phyloP scores from a whole-genome alignment of 1,140 invertebrate genomes.

The Chionoecetes opilio region DNA sequence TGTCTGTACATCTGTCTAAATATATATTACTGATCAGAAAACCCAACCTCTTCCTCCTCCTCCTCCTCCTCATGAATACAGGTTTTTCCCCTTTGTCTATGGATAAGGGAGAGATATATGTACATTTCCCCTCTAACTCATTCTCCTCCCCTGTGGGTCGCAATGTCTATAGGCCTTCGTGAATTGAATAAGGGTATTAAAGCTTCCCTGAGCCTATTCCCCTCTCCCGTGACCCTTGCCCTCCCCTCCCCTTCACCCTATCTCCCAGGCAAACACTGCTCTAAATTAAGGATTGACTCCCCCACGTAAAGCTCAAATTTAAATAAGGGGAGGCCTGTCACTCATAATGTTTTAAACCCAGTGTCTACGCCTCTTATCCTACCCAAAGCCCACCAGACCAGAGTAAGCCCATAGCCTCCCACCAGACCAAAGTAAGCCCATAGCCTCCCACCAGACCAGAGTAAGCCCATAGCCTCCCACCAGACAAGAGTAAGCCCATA shows the following conservation, averaged over 20 bases:
- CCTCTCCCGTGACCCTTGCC: not conserved
- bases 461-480: too few species aligned
- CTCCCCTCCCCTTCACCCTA: not conserved
- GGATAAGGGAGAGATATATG: not conserved
- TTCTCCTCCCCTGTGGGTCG: not conserved
- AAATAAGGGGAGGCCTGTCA: constrained; percentile 27
- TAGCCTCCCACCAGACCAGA: too few species aligned
- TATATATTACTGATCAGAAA: too few species aligned
- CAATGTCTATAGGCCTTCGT: not conserved
- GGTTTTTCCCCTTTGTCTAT: not conserved
- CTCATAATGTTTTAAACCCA: not conserved
- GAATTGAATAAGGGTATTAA: constrained; percentile 30
- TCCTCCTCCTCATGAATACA: not conserved
- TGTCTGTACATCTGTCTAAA: too few species aligned
- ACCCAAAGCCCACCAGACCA: not conserved
- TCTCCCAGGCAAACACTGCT: constrained; percentile 4
- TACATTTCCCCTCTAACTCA: not conserved
- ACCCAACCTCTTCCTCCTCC: not conserved
- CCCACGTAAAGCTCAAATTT: not conserved
- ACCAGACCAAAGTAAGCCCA: too few species aligned
- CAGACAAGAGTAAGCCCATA: too few species aligned
- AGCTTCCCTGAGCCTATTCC: not conserved
- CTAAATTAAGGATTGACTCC: constrained; percentile 29
- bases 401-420: too few species aligned
- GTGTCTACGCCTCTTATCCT: not conserved